Conservation (phyloP, 2,113 vertebrate genomes). For the Mohoua ochrocephala region DNA sequence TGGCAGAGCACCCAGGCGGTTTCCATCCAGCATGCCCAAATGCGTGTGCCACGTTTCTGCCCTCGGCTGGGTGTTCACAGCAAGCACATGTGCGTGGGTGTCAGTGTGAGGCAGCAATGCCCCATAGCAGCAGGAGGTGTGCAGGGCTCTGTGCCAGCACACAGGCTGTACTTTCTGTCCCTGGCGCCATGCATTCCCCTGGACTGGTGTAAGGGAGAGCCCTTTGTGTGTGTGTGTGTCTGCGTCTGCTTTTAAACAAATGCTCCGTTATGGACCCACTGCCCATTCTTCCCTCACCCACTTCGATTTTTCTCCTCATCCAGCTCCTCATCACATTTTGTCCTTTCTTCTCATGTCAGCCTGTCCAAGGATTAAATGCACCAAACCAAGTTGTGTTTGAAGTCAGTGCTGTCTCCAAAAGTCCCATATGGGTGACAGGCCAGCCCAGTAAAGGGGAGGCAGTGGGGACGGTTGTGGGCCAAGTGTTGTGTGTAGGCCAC, state of each 20-base stretch:
- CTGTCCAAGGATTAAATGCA: not conserved
- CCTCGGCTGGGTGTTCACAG: not conserved
- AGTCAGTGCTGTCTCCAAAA: not conserved
- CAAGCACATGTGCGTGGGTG: accelerated
- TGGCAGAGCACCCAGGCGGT: accelerated
- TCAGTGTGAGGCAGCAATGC: accelerated
- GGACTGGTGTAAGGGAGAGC: not conserved
- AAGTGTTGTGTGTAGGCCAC: not conserved
- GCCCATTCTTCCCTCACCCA: not conserved
- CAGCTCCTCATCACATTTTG: not conserved
- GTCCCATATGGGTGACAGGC: not conserved
- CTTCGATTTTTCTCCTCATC: not conserved
- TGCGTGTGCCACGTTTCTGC: not conserved
- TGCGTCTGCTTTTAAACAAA: not conserved
- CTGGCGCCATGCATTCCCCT: not conserved
- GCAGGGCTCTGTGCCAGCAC: not conserved
- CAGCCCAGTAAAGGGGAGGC: not conserved
- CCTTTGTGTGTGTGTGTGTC: not conserved
- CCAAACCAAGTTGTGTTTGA: not conserved
- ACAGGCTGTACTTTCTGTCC: not conserved
- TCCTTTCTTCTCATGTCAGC: not conserved
- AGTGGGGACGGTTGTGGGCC: not conserved
- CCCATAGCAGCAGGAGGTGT: not conserved
- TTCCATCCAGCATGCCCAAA: not conserved
- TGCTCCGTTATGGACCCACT: accelerated